Conservation (phyloP, 2,888 invertebrate genomes). For the Platerodrilus igneus region DNA sequence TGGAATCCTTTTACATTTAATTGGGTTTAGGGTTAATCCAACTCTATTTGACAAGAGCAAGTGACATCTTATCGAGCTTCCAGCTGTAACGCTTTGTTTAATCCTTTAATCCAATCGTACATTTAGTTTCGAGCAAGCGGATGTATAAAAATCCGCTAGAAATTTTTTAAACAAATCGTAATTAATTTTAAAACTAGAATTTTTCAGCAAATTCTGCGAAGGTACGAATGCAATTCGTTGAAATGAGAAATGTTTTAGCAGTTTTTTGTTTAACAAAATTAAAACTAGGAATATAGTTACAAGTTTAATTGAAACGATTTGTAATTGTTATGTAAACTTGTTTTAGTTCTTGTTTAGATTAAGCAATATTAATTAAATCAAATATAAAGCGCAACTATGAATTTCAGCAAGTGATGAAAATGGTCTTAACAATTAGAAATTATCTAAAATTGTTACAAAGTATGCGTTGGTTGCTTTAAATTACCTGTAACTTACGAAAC, state of each 20-base stretch:
- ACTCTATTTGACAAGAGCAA: slow-evolving; percentile 6
- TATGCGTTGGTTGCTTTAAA: no score
- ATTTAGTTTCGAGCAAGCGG: neutral
- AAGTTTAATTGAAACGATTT: slow-evolving; percentile 19
- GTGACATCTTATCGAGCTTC: slow-evolving; percentile 8
- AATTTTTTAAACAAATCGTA: neutral
- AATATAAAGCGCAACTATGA: no score
- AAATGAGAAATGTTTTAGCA: slow-evolving; percentile 20
- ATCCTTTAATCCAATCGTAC: slow-evolving; percentile 6
- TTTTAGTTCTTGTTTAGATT: no score
- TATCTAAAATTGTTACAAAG: no score
- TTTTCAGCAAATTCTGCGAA: no score
- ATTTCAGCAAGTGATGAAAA: no score
- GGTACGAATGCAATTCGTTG: slow-evolving; percentile 19
- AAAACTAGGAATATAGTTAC: slow-evolving; percentile 21
- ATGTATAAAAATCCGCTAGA: neutral
- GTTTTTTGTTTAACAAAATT: slow-evolving; percentile 19
- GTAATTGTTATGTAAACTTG: no score
- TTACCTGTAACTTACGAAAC: no score
- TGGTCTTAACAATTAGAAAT: no score
- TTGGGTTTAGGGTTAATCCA: slow-evolving; percentile 5
- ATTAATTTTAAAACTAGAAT: no score
- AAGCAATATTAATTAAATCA: no score
- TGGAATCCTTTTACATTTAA: slow-evolving; percentile 6
- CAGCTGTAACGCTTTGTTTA: slow-evolving; percentile 3